phyloP scores from a whole-genome alignment of 2,888 invertebrate genomes.

The Seira sanloemensis region DNA sequence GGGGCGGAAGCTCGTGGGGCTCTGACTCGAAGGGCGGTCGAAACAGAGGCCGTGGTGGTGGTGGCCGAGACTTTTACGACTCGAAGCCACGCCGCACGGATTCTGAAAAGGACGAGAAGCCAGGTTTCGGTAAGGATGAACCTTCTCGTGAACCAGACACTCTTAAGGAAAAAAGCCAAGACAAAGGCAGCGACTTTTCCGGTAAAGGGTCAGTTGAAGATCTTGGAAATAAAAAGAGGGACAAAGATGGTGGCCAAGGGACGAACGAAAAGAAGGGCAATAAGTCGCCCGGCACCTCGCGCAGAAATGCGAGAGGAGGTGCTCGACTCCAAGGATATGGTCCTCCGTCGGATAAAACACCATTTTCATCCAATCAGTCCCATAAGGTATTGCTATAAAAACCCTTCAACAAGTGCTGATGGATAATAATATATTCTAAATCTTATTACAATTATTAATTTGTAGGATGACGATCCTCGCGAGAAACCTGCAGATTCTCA shows the following conservation, averaged over 20 bases:
- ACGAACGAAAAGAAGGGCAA: constrained; percentile 36
- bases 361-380: constrained; percentile 77
- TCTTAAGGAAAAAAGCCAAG: constrained; percentile 30
- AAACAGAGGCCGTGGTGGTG: constrained; percentile 11
- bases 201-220: constrained; percentile 54
- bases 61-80: constrained; percentile 55
- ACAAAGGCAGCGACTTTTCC: constrained; percentile 34
- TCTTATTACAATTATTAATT: neutral
- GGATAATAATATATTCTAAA: neutral
- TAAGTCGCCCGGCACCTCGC: constrained; percentile 71
- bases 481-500: constrained; percentile 44
- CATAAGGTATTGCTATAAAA: constrained; percentile 52
- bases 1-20: constrained; percentile 50
- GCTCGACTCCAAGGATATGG: constrained; percentile 85
- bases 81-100: constrained; percentile 34
- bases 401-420: neutral
- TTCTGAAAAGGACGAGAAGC: constrained; percentile 26
- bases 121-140: constrained; percentile 27
- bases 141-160: constrained; percentile 32
- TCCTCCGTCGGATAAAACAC: constrained; percentile 87
- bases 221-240: constrained; percentile 42
- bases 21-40: constrained; percentile 19
- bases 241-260: constrained; percentile 17
- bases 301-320: constrained; percentile 75
- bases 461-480: constrained; percentile 52